phyloP scores from a whole-genome alignment of 2,113 vertebrate genomes.

The Myrmecobius fasciatus region DNA sequence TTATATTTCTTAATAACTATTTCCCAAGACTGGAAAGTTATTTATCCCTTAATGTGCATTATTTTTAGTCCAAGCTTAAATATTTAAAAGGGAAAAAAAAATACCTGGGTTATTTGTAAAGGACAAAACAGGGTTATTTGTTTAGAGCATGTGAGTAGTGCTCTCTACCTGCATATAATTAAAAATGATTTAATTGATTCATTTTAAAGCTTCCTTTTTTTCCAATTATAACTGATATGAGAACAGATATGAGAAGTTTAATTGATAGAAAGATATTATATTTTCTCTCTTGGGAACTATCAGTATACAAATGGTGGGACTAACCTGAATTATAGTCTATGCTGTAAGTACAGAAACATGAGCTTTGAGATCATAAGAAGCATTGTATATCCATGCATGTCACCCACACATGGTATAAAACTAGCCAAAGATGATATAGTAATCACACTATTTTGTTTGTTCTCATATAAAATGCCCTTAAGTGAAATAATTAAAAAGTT shows the following conservation, averaged over 20 bases:
- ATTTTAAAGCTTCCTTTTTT: slow-evolving; percentile 33
- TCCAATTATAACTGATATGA: slow-evolving; percentile 49
- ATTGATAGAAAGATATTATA: not conserved
- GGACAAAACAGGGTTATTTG: not conserved
- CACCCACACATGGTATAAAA: not conserved
- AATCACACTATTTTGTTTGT: slow-evolving; percentile 35
- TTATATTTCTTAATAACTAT: slow-evolving; percentile 18
- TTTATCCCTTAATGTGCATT: not conserved
- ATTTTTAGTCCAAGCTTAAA: not conserved
- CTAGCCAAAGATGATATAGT: not conserved
- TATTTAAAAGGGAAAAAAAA: slow-evolving; percentile 35
- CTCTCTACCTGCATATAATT: slow-evolving; percentile 35
- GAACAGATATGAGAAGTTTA: slow-evolving; percentile 18
- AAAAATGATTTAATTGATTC: slow-evolving; percentile 41
- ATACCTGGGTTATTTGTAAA: not conserved
- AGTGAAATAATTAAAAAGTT: slow-evolving; percentile 46
- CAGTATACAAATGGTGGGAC: not conserved
- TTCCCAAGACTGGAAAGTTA: not conserved
- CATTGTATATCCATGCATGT: not conserved
- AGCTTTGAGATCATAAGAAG: not conserved
- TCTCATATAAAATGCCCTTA: slow-evolving; percentile 53
- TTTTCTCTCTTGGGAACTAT: not conserved
- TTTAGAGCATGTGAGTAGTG: not conserved
- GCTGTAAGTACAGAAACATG: not conserved
- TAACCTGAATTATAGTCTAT: not conserved